A percentile compares a stretch with the other conserved stretches of the same genome.
These are phyloP conservation scores for Herpetotheres cachinnans DNA, from an alignment of 2,113 vertebrate species.

Conservation along the genomic window DNA sequence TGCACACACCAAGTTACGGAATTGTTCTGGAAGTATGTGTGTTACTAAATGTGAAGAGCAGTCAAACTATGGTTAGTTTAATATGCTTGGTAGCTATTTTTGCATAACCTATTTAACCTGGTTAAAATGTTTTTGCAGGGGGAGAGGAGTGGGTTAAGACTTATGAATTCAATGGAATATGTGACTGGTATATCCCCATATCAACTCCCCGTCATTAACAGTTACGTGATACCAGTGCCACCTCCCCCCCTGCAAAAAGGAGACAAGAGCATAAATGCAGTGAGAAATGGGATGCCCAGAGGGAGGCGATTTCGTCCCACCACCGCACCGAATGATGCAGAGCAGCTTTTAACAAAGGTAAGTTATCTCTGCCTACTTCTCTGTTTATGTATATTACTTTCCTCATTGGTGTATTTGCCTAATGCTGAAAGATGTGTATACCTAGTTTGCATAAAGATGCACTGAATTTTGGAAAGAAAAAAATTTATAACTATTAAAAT, in stretches of 20 bases:
- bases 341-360: conserved; percentile 66
- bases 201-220: conserved; percentile 80
- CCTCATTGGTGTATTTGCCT: not conserved
- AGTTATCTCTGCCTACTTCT: not conserved
- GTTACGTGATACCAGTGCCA: conserved; percentile 75
- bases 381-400: accelerated
- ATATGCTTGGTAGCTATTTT: accelerated
- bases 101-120: not conserved
- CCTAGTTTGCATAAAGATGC: not conserved
- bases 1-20: not conserved
- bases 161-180: conserved; percentile 49
- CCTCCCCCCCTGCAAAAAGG: conserved; percentile 62
- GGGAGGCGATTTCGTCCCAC: conserved; percentile 75
- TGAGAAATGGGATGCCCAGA: conserved; percentile 33
- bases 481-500: not conserved
- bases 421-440: not conserved
- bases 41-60: not conserved
- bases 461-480: not conserved
- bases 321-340: conserved; percentile 70
- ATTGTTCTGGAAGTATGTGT: not conserved
- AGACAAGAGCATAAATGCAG: conserved; percentile 38
- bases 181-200: conserved; percentile 70
- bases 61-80: accelerated
- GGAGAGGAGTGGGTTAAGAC: conserved; percentile 66
- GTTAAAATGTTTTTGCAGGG: conserved; percentile 67